Conservation (phyloP, 2,113 vertebrate species). For the Alethe diademata region DNA sequence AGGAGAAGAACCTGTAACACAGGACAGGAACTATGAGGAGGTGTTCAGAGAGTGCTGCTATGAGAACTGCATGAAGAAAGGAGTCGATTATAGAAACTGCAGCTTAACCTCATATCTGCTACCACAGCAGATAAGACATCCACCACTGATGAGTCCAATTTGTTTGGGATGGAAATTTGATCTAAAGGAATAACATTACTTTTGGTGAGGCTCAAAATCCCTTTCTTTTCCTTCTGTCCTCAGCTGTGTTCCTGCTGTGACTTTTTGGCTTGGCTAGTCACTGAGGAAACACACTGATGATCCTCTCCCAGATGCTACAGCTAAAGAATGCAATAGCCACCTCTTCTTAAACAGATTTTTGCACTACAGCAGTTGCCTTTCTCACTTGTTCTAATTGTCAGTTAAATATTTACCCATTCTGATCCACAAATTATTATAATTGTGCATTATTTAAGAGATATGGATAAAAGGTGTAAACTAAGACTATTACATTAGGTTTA, state of each 20-base stretch:
- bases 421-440: not conserved
- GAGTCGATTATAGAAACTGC: not conserved
- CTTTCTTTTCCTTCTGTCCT: not conserved
- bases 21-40: not conserved
- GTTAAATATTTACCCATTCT: slow-evolving; percentile 1
- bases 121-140: not conserved
- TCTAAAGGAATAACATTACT: not conserved
- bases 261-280: slow-evolving; percentile 35
- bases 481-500: not conserved
- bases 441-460: not conserved
- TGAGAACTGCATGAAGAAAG: not conserved
- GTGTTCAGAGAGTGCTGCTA: not conserved
- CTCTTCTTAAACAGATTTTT: not conserved
- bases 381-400: not conserved
- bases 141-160: not conserved
- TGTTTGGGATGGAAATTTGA: not conserved
- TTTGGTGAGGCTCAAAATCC: not conserved
- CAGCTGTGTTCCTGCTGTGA: slow-evolving; percentile 16
- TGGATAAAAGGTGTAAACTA: not conserved
- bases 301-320: slow-evolving; percentile 22
- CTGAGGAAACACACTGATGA: slow-evolving; percentile 23
- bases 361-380: not conserved
- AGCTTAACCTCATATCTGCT: not conserved
- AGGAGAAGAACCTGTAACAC: not conserved
- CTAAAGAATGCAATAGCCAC: slow-evolving; percentile 2